These are phyloP conservation scores for Neodiprion pinetum DNA, from an alignment of 1,140 invertebrate species.

Conservation along the genomic window DNA sequence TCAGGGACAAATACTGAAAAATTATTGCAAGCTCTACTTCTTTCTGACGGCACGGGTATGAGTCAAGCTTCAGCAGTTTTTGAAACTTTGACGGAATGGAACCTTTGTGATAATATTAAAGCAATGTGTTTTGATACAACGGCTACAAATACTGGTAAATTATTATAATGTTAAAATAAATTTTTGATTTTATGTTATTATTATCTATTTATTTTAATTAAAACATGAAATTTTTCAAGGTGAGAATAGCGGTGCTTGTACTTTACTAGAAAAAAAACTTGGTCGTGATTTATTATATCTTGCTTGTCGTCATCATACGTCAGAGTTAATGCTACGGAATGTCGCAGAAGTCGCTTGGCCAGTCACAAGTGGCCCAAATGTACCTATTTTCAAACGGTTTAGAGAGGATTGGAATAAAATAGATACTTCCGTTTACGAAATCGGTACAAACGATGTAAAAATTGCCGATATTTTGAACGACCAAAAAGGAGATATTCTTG, in stretches of 20 bases:
- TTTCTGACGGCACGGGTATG: constrained; percentile 35
- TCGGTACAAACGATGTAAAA: constrained; percentile 22
- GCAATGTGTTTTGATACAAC: constrained; percentile 34
- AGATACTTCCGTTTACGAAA: constrained; percentile 31
- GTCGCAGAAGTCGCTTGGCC: constrained; percentile 23
- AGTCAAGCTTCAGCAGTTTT: constrained; percentile 35
- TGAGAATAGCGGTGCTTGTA: not conserved
- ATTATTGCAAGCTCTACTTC: constrained; percentile 41
- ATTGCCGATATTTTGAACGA: constrained; percentile 17
- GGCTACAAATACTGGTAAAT: constrained; percentile 28
- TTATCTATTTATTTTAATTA: too few species aligned
- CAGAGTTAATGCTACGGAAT: constrained; percentile 24
- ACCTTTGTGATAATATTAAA: constrained; percentile 12
- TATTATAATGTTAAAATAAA: not conserved
- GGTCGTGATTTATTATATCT: too few species aligned
- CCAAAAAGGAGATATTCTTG: constrained; percentile 20
- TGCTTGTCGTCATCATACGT: constrained; percentile 24
- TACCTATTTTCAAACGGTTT: constrained; percentile 32
- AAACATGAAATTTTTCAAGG: not conserved
- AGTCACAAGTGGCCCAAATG: constrained; percentile 22
- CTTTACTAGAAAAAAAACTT: too few species aligned
- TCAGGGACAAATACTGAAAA: constrained; percentile 34
- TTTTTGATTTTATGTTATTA: too few species aligned
- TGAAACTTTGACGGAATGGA: constrained; percentile 29
- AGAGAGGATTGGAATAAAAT: constrained; percentile 24